Evolutionary conservation across 37 sponge, comb jelly and placozoan genomes (phyloP).

Genomic region (Ephydatia muelleri): DNA sequence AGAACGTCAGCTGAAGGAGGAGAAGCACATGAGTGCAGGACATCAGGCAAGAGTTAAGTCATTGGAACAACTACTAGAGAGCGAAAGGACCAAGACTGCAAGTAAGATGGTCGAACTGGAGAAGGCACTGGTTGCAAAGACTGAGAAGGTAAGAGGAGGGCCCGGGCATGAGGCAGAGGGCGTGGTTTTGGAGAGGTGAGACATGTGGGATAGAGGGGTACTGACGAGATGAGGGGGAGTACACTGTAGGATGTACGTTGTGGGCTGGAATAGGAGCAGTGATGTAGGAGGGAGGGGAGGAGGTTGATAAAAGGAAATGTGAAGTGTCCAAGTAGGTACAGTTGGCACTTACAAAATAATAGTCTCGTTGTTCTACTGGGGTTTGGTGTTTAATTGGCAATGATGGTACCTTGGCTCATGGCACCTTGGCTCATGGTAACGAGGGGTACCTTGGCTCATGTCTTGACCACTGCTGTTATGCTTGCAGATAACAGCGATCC

Average conservation of each 20-base stretch:
- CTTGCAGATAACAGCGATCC: conserved; percentile 48
- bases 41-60: not conserved
- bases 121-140: not conserved
- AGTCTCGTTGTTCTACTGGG: too few relatives aligned
- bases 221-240: not conserved
- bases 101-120: not conserved
- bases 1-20: not conserved
- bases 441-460: too few relatives aligned
- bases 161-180: not conserved
- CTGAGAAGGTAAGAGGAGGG: not conserved
- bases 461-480: not conserved
- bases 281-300: too few relatives aligned
- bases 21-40: not conserved
- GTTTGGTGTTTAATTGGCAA: too few relatives aligned
- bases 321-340: too few relatives aligned
- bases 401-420: too few relatives aligned
- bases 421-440: too few relatives aligned
- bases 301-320: too few relatives aligned
- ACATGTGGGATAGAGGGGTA: not conserved
- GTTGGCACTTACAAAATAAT: too few relatives aligned
- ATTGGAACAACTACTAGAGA: not conserved
- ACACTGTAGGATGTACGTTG: too few relatives aligned
- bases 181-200: not conserved
- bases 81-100: not conserved
- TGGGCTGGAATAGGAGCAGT: too few relatives aligned